Evolutionary conservation across 2,888 invertebrate genomes (phyloP).

Genomic region (Tenthredo scrophulariae): DNA sequence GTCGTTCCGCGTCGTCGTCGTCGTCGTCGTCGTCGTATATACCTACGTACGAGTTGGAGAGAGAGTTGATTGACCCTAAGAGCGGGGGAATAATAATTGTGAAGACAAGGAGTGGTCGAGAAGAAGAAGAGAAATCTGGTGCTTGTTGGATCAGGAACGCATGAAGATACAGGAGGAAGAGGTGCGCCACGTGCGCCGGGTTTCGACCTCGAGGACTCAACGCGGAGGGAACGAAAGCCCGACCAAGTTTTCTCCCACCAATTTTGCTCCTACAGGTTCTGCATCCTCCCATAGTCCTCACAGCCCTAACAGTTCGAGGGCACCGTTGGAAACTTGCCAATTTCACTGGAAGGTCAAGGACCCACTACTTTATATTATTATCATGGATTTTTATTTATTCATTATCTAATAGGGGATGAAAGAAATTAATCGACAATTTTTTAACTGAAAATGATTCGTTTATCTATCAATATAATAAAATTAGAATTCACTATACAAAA

Average conservation of each 20-base stretch:
- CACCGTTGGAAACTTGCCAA: slow-evolving; percentile 80
- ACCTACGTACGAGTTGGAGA: slow-evolving; percentile 37
- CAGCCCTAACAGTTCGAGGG: slow-evolving; percentile 71
- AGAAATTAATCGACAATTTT: too few relatives aligned
- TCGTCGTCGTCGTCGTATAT: slow-evolving; percentile 18
- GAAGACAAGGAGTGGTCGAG: slow-evolving; percentile 79
- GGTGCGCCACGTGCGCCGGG: slow-evolving; percentile 64
- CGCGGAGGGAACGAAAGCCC: slow-evolving; percentile 79
- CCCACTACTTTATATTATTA: not conserved
- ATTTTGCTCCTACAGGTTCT: slow-evolving; percentile 6
- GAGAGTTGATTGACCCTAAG: slow-evolving; percentile 46
- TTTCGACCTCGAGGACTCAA: slow-evolving; percentile 68
- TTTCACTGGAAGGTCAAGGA: slow-evolving; percentile 81
- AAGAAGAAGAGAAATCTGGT: slow-evolving; percentile 83
- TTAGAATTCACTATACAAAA: too few relatives aligned
- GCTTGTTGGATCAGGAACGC: slow-evolving; percentile 81
- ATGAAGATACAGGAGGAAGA: slow-evolving; percentile 79
- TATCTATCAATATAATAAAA: too few relatives aligned
- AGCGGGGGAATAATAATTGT: slow-evolving; percentile 48
- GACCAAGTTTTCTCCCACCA: slow-evolving; percentile 76
- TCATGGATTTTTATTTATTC: not conserved
- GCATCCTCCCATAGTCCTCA: slow-evolving; percentile 55
- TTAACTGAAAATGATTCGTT: too few relatives aligned
- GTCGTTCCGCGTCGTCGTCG: slow-evolving; percentile 50
- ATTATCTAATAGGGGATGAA: not conserved